Evolutionary conservation across 2,797 vertebrate genomes (phyloP), one percentile per base, ranked within the genome.

Genomic region (Sarcoramphus papa): DNA sequence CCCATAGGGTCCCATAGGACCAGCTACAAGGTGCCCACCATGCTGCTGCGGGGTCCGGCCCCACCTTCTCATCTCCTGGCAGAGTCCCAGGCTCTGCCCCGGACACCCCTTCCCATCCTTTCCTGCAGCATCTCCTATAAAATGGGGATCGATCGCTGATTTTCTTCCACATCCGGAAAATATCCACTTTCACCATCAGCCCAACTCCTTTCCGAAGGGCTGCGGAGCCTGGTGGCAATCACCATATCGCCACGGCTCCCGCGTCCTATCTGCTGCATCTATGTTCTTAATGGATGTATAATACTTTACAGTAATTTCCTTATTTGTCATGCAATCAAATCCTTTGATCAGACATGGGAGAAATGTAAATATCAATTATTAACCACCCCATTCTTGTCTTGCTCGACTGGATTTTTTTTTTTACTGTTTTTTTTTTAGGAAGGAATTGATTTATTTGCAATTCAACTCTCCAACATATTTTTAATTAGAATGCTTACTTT

Each of bases 321-420:
- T 95, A 91, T 96, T 95, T 97, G 95, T 95, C 95, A 93, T 88
- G 95, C 96, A 73, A 96, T 95, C 95, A 84, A 72, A 86, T 73
- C 94, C 87, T 97, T 95, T 95, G 96, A 96, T 97, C 96, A 95
- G 95, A 93, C 93, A 88, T 8, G 69, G 94, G 94, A 94, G 94
- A 95, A 95, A 96, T 88, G 93, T 91, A 95, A 91, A 86, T 94
- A 96, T 95, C 94, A 95, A 96, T 95, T 96, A 96, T 95, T 95
- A 90, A 95, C 93, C 94, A 69, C 40, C 79, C 91, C 93, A 65
- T 95, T 86, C 93, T 76, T 76, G 76, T 92, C 91, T 84, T 83
- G 95, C 95, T 94, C 78, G 88, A 60, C 73, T 85, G 91, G 78
- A 51, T 60, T 40, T 68, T 62, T 59, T 59, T 35, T 16, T 68